These are phyloP conservation scores for Oophaga sylvatica DNA, from an alignment of 2,797 vertebrate species.

Conservation along the genomic window DNA sequence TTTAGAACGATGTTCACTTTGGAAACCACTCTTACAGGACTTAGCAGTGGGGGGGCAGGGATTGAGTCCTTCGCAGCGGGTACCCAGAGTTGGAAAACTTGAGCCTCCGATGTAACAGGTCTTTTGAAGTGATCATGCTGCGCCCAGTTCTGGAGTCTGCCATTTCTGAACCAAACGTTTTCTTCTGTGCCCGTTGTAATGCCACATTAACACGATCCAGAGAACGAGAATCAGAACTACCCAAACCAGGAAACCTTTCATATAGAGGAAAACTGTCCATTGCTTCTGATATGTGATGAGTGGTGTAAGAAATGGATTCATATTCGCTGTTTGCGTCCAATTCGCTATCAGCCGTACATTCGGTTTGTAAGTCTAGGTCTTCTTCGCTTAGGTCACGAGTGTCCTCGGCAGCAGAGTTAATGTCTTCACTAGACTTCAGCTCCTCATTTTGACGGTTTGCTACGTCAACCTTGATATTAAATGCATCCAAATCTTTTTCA, in stretches of 20 bases:
- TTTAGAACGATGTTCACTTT: constrained; percentile 88
- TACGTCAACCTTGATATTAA: constrained; percentile 4
- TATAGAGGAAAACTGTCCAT: constrained; percentile 67
- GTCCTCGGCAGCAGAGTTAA: neutral
- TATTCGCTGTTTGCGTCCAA: constrained; percentile 64
- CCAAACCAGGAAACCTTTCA: constrained; percentile 60
- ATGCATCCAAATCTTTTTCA: constrained; percentile 43
- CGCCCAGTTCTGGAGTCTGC: constrained; percentile 68
- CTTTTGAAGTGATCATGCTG: constrained; percentile 72
- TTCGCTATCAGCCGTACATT: constrained; percentile 69
- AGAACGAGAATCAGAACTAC: constrained; percentile 58
- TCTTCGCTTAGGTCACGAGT: constrained; percentile 47
- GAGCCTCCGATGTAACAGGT: constrained; percentile 73
- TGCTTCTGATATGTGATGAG: constrained; percentile 78
- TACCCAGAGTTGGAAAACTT: constrained; percentile 71
- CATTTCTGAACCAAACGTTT: constrained; percentile 63
- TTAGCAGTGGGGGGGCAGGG: constrained; percentile 84
- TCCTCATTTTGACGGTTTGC: constrained; percentile 57
- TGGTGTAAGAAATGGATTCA: constrained; percentile 75
- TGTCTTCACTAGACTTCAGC: constrained; percentile 55
- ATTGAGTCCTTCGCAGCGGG: constrained; percentile 86
- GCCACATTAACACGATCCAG: constrained; percentile 70
- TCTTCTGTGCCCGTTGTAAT: constrained; percentile 73
- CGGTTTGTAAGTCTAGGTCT: constrained; percentile 61
- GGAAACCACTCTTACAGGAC: constrained; percentile 85